Conservation (phyloP, 2,113 vertebrate species). For the Narcine bancroftii region DNA sequence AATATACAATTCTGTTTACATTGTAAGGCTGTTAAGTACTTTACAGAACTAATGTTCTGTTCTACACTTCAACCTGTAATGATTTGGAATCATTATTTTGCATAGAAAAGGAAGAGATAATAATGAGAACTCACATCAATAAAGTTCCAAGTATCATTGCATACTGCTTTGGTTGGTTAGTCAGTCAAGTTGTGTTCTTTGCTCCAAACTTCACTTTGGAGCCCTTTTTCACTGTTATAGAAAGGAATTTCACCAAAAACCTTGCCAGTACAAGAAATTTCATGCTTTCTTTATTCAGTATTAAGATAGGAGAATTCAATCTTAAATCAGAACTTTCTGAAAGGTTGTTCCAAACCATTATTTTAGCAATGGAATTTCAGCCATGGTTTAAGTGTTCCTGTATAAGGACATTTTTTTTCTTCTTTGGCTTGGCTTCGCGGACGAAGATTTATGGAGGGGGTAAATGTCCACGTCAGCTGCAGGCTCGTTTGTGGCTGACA, state of each 20-base stretch:
- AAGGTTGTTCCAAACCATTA: background rate
- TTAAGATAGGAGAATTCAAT: background rate
- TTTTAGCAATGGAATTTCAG: background rate
- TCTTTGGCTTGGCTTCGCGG: too few relatives aligned
- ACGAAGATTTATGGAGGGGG: too few relatives aligned
- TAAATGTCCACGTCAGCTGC: too few relatives aligned
- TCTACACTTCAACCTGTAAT: background rate
- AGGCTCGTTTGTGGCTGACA: too few relatives aligned
- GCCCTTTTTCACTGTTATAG: background rate
- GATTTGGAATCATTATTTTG: background rate
- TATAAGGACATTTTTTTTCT: too few relatives aligned
- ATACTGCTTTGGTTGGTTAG: background rate
- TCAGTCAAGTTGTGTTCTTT: background rate
- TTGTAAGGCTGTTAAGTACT: background rate
- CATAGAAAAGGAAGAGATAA: background rate
- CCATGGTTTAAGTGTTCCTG: background rate
- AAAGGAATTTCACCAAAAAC: background rate
- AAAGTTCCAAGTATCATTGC: background rate
- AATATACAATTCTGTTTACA: background rate
- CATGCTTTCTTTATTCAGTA: background rate
- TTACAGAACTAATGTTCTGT: background rate
- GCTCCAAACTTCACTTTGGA: background rate
- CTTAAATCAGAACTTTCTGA: background rate
- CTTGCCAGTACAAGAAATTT: background rate
- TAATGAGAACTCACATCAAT: background rate